phyloP scores from a whole-genome alignment of 2,113 vertebrate species.

The Synchiropus splendidus region DNA sequence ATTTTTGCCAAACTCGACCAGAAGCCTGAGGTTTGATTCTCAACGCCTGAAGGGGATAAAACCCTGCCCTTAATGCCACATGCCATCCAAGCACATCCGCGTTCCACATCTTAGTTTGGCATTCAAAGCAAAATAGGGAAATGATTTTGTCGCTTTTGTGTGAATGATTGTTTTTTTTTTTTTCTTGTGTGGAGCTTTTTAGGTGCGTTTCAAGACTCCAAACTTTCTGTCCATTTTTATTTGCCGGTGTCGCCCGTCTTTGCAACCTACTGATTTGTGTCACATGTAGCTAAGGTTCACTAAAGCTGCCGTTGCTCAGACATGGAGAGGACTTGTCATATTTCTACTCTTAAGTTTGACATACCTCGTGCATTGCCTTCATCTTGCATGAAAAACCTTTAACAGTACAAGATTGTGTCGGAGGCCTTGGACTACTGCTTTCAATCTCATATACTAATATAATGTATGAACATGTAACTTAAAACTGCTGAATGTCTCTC shows the following conservation, averaged over 20 bases:
- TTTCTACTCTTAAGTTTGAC: conserved; percentile 25
- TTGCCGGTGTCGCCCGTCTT: no score
- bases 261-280: no score
- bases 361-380: conserved; percentile 38
- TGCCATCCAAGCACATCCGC: neutral
- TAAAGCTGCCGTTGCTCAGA: neutral
- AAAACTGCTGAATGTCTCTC: conserved; percentile 29
- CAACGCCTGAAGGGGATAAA: conserved; percentile 6
- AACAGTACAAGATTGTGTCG: conserved; percentile 26
- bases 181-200: conserved; percentile 5
- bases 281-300: no score
- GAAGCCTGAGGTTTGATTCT: conserved; percentile 10
- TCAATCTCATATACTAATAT: no score
- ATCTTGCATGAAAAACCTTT: conserved; percentile 9
- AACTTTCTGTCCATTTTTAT: neutral
- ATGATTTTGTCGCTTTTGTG: conserved; percentile 25
- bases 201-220: conserved; percentile 9
- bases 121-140: conserved; percentile 19
- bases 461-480: no score
- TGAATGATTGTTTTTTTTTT: no score
- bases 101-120: conserved; percentile 16
- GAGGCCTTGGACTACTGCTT: conserved; percentile 44
- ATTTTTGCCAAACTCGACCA: conserved; percentile 41
- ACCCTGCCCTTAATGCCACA: neutral
- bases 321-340: neutral